Conservation (phyloP, 2,888 invertebrate species). For the Melipona beecheii region DNA sequence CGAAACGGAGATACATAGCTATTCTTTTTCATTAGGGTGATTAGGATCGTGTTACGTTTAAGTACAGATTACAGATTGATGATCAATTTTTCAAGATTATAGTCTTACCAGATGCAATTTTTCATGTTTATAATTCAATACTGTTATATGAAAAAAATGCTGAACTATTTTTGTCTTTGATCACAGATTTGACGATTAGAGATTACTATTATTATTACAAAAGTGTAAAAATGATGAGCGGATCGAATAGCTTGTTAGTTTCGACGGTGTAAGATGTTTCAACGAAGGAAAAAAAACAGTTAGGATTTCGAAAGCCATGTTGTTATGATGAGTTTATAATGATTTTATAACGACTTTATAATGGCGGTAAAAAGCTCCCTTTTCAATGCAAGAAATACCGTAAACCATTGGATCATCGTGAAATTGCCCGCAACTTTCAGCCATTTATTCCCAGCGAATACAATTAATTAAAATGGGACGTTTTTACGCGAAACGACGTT, state of each 20-base stretch:
- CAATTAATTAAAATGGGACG: not conserved
- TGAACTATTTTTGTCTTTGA: not conserved
- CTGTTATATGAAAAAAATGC: not conserved
- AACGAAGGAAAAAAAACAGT: not conserved
- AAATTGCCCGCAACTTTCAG: not conserved
- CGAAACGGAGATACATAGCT: not conserved
- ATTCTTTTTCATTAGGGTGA: not conserved
- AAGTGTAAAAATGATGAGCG: not conserved
- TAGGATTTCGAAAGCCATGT: not conserved
- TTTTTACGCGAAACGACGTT: not conserved
- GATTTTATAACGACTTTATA: slow-evolving; percentile 31
- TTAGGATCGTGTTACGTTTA: not conserved
- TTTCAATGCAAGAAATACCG: not conserved
- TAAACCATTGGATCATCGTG: not conserved
- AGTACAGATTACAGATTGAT: not conserved
- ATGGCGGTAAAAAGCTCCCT: slow-evolving; percentile 14
- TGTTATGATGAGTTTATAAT: slow-evolving; percentile 21
- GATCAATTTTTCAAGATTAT: too few relatives aligned
- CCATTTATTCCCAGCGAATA: not conserved
- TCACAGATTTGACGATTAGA: not conserved
- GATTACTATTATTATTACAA: not conserved
- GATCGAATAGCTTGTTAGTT: not conserved
- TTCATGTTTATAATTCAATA: too few relatives aligned
- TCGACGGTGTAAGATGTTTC: not conserved
- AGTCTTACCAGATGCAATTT: too few relatives aligned